A percentile compares a stretch with the other conserved stretches of the same genome.
Conservation (phyloP, 2,797 vertebrate genomes). For the Chelidonichthys spinosus region DNA sequence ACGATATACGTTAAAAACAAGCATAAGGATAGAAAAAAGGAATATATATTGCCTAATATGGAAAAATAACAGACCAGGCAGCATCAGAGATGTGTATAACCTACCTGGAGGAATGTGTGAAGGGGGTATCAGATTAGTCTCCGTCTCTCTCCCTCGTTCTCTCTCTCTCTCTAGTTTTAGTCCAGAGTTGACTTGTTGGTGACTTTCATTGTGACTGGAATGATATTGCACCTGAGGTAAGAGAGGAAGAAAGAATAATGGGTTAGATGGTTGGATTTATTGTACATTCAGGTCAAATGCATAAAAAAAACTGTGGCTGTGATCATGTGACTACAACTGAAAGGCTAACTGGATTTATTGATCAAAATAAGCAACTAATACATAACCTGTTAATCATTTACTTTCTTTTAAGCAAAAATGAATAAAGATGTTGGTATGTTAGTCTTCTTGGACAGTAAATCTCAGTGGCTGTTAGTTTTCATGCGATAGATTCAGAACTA, state of each 20-base stretch:
- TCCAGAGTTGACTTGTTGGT: slow-evolving; percentile 35
- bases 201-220: slow-evolving; percentile 62
- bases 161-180: slow-evolving; percentile 42
- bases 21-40: no score
- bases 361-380: neutral
- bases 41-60: neutral
- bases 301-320: neutral
- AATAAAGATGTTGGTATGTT: neutral
- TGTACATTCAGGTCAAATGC: neutral
- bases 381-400: neutral
- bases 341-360: neutral
- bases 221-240: slow-evolving; percentile 42
- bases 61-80: neutral
- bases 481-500: neutral
- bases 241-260: neutral
- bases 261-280: neutral
- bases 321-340: neutral
- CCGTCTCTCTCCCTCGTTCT: slow-evolving; percentile 10
- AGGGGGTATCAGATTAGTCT: slow-evolving; percentile 27
- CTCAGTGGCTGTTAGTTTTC: neutral
- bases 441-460: neutral
- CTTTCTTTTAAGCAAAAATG: neutral
- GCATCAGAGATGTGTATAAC: neutral
- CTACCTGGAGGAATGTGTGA: slow-evolving; percentile 64
- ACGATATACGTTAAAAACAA: neutral